Evolutionary conservation across 2,888 invertebrate genomes (phyloP), one percentile per base, ranked within the genome.

Genomic region (Leptinotarsa peninsularis): DNA sequence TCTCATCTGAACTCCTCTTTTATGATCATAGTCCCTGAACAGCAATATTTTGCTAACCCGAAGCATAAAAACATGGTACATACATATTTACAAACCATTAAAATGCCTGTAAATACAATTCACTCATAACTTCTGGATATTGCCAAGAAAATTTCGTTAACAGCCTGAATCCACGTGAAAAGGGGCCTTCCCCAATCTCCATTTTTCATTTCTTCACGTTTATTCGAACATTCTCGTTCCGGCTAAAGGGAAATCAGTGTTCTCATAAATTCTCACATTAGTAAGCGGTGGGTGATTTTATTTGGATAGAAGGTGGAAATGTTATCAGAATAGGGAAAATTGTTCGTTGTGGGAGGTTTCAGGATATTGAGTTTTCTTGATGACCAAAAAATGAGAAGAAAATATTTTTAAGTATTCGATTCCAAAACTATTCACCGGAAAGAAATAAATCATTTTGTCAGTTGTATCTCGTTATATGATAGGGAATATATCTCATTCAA

Each of bases 161-260:
- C 54, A 54, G 54, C 18, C 60, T 23, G 23, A 17, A 60, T 15
- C 27, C 60, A 60, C 27, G 60, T 60, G 27, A 60, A 60, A 60
- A 60, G 27, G 60, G 4, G 60, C 60, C 27, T 60, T 60, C 5
- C 58, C 60, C 60, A 60, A 60, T 23, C 60, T 60, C 60, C 60
- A 60, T 60, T 27, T 60, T 60, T 60, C 60, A 60, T 60, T 27
- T 60, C 60, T 60, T 60, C 17, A 27, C 60, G 27, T 60, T 60
- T 60, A 60, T 27, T 60, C 21, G 60, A 21, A 21, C 60, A 60
- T 60, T 60, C 14, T 60, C 60, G 14, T 60, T 60, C 3, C 4
- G 15, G 60, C 15, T 60, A 27, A 27, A 27, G 60, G 21, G 60
- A 27, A 21, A 60, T 60, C 60, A 60, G 60, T 60, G 60, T 60